Evolutionary conservation across 2,888 invertebrate genomes (phyloP).

Genomic region (Venustoraphidia nigricollis): DNA sequence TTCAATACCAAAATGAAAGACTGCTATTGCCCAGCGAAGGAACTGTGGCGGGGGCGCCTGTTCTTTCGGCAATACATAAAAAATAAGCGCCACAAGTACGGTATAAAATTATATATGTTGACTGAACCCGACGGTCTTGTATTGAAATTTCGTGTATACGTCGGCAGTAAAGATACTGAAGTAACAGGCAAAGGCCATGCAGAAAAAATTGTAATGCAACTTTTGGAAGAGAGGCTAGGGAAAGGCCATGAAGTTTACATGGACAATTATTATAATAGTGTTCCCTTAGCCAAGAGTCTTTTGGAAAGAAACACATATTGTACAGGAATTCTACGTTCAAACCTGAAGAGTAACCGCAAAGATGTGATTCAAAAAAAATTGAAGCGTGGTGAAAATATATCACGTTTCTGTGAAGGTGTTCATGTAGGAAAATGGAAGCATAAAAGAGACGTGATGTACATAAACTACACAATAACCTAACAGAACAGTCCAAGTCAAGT

Average conservation of each 20-base stretch:
- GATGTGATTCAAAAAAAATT: conserved; percentile 14
- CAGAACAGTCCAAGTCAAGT: conserved; percentile 9
- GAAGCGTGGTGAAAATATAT: conserved; percentile 13
- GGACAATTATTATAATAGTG: conserved; percentile 20
- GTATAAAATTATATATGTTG: conserved; percentile 19
- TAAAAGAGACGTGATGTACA: conserved; percentile 16
- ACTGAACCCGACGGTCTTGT: conserved; percentile 18
- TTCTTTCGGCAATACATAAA: conserved; percentile 17
- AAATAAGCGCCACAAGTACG: too few relatives aligned
- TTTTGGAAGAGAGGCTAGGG: conserved; percentile 18
- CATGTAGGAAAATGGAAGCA: conserved; percentile 19
- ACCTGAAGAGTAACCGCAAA: conserved; percentile 13
- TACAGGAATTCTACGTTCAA: conserved; percentile 20
- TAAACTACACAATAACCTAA: conserved; percentile 16
- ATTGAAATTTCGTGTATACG: conserved; percentile 8
- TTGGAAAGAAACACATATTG: conserved; percentile 16
- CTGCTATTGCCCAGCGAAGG: conserved; percentile 5
- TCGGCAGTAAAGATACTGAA: conserved; percentile 1
- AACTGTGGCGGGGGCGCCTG: conserved; percentile 18
- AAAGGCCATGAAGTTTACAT: conserved; percentile 19
- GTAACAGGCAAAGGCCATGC: conserved; percentile 13
- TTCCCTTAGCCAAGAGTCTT: conserved; percentile 17
- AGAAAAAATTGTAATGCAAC: conserved; percentile 17
- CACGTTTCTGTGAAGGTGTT: conserved; percentile 13
- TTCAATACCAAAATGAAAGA: conserved; percentile 6